Evolutionary conservation across 2,113 vertebrate genomes (phyloP).

Genomic region (Nerophis lumbriciformis): DNA sequence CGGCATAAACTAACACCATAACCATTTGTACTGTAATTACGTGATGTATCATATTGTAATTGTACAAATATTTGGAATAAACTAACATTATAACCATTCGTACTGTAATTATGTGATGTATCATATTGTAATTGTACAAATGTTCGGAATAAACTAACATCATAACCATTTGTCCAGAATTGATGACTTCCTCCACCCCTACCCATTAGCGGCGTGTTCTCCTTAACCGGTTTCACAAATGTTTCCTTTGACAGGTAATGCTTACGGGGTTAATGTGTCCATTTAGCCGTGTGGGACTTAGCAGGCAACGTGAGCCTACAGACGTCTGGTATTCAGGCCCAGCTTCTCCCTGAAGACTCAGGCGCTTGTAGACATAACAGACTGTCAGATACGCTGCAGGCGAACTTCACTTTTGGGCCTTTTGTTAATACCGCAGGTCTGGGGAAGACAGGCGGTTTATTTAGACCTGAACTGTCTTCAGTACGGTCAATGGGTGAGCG

Average conservation of each 20-base stretch:
- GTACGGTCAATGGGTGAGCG: slow-evolving; percentile 24
- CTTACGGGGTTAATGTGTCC: slow-evolving; percentile 21
- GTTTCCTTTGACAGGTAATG: slow-evolving; percentile 13
- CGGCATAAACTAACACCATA: no score
- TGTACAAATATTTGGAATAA: no score
- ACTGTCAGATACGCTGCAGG: slow-evolving; percentile 17
- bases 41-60: no score
- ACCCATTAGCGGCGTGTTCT: background rate
- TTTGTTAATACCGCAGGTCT: slow-evolving; percentile 25
- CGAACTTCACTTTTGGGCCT: slow-evolving; percentile 19
- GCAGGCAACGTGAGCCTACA: slow-evolving; percentile 43
- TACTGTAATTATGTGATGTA: no score
- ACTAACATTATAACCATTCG: no score
- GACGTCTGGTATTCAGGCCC: slow-evolving; percentile 50
- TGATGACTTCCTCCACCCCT: no score
- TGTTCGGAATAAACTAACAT: no score
- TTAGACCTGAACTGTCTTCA: slow-evolving; percentile 14
- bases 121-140: no score
- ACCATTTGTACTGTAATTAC: no score
- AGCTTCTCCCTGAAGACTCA: slow-evolving; percentile 23
- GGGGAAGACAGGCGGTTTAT: slow-evolving; percentile 28
- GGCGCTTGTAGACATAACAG: slow-evolving; percentile 26
- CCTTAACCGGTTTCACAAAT: slow-evolving; percentile 7
- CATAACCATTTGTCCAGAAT: no score
- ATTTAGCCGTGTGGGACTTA: slow-evolving; percentile 35